phyloP scores from a whole-genome alignment of 2,888 invertebrate species.

The Incurvaria masculella region DNA sequence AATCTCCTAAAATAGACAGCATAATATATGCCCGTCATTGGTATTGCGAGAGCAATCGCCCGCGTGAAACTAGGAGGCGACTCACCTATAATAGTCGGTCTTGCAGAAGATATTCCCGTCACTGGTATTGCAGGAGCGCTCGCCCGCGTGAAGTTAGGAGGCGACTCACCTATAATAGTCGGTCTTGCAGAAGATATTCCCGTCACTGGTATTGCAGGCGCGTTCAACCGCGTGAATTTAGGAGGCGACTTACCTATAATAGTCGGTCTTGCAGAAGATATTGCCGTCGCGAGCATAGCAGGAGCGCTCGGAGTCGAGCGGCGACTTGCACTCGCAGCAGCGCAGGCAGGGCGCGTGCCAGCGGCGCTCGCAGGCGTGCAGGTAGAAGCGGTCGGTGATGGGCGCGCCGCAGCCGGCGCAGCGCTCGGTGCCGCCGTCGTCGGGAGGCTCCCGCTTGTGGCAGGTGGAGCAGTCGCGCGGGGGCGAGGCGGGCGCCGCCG shows the following conservation, averaged over 20 bases:
- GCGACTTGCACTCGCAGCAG: slow-evolving; percentile 87
- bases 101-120: too few relatives aligned
- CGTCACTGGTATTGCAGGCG: slow-evolving; percentile 90
- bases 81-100: too few relatives aligned
- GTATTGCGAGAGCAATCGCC: too few relatives aligned
- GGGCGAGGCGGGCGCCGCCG: slow-evolving; percentile 50
- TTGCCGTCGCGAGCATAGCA: slow-evolving; percentile 92
- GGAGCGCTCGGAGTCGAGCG: slow-evolving; percentile 86
- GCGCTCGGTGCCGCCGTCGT: slow-evolving; percentile 47
- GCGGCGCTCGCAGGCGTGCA: slow-evolving; percentile 86
- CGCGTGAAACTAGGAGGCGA: too few relatives aligned
- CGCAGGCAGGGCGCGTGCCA: slow-evolving; percentile 92
- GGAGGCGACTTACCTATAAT: slow-evolving; percentile 76
- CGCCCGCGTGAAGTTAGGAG: too few relatives aligned
- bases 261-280: slow-evolving; percentile 96
- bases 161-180: slow-evolving; percentile 90
- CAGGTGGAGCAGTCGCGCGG: slow-evolving; percentile 60
- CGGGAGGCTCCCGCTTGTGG: slow-evolving; percentile 55
- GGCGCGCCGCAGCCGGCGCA: slow-evolving; percentile 88
- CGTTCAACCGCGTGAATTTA: slow-evolving; percentile 58
- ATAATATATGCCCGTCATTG: too few relatives aligned
- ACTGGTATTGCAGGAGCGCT: too few relatives aligned
- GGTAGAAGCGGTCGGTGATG: slow-evolving; percentile 87
- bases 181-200: slow-evolving; percentile 91
- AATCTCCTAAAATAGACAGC: too few relatives aligned